phyloP scores from a whole-genome alignment of 2,888 invertebrate species.

The Hymenopus coronatus region DNA sequence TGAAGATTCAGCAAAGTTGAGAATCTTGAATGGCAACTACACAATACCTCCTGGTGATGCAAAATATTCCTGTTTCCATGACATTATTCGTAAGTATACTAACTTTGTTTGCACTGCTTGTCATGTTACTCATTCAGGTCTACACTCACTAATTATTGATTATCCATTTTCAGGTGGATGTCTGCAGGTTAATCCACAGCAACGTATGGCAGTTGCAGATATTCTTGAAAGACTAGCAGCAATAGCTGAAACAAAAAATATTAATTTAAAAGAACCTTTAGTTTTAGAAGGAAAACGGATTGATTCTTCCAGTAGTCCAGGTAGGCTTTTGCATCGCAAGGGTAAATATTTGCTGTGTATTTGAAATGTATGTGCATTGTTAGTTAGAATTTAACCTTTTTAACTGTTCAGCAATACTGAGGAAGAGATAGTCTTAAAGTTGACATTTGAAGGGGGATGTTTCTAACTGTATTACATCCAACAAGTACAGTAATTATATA shows the following conservation, averaged over 20 bases:
- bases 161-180: conserved; percentile 60
- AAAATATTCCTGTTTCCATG: conserved; percentile 80
- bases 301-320: conserved; percentile 39
- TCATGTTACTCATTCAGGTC: background rate
- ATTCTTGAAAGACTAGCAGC: conserved; percentile 84
- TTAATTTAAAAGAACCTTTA: conserved; percentile 78
- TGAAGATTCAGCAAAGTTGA: conserved; percentile 89
- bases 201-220: conserved; percentile 74
- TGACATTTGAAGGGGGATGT: no score
- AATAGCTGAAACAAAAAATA: conserved; percentile 80
- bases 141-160: background rate
- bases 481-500: no score
- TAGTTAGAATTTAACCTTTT: no score
- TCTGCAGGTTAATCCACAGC: conserved; percentile 76
- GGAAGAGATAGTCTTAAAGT: no score
- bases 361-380: background rate
- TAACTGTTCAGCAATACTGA: no score
- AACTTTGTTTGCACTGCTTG: background rate
- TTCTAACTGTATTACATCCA: no score
- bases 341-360: background rate
- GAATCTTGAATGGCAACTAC: conserved; percentile 96
- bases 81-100: conserved; percentile 43
- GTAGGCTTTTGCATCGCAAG: conserved; percentile 29
- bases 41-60: conserved; percentile 76
- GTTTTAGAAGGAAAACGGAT: conserved; percentile 58